Evolutionary conservation across 2,797 vertebrate species (phyloP).

Genomic region (Cheracebus regulus): DNA sequence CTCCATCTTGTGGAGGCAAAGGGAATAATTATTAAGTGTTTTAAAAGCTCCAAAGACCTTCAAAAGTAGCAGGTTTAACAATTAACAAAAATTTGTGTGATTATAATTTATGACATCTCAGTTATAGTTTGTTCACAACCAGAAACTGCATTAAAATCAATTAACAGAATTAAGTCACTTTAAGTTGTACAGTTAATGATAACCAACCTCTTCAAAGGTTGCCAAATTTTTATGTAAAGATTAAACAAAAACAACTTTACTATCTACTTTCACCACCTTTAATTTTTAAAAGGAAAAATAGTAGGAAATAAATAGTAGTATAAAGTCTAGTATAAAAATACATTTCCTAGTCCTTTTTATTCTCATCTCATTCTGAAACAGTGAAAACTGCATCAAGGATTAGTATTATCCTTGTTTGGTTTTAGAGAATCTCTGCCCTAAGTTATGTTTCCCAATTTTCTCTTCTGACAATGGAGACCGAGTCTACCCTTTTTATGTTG

Average conservation of each 20-base stretch:
- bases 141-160: constrained; percentile 29
- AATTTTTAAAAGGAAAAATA: constrained; percentile 39
- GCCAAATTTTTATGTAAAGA: constrained; percentile 35
- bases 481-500: not conserved
- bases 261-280: not conserved
- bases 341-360: not conserved
- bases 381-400: not conserved
- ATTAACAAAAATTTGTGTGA: not conserved
- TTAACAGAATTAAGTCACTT: not conserved
- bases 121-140: not conserved
- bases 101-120: constrained; percentile 1
- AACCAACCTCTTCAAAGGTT: not conserved
- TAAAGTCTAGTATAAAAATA: not conserved
- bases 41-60: not conserved
- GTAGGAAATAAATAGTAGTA: not conserved
- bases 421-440: not conserved
- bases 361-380: not conserved
- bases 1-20: constrained; percentile 83
- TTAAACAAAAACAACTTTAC: not conserved
- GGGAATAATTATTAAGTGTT: constrained; percentile 53
- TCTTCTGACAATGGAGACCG: not conserved
- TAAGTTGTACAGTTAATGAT: not conserved
- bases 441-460: not conserved
- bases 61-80: constrained; percentile 27
- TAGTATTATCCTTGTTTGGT: not conserved